Base-by-base conservation (phyloP, 2,888 invertebrate genomes). In the Macrosiphum euphorbiae region DNA sequence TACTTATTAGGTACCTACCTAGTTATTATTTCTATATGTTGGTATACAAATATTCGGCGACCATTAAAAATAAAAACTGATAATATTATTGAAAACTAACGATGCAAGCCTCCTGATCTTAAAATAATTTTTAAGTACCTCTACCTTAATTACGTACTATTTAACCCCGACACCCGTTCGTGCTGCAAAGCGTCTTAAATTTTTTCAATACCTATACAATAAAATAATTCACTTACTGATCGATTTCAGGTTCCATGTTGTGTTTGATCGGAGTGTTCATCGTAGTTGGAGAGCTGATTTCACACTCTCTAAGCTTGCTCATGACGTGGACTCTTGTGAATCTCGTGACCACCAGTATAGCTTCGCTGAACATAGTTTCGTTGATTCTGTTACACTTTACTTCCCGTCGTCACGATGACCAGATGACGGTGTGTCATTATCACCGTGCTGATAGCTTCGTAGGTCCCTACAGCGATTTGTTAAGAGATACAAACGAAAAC, bases 231-330 rank as follows among this genome's bases (percentile, higher is more conserved):
- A 35, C 20, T 35, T 20, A 78, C 20, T 78, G 20, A 24, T 78
- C 24, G 3, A 35, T 89, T 61, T 41, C 89, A 93, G 92, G 47
- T n/a, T 44, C 58, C 2, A 28, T 84, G 47, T 35, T 93, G 26
- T 93, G 92, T 84, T 58, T 93, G 0, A 58, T 89, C 0, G 92
- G 89, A 1, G 92, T 58, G 7, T 89, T 89, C 58, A 84, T 35
- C 20, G 5, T 93, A 16, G 1, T 24, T n/a, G 92, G 92, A 1
- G 44, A 35, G 50, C 3, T 89, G 26, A 58, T 92, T 26, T 78
- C 84, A 11, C 84, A 58, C 10, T 26, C 35, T 26, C 16, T 89
- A 8, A 58, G 28, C 58, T 13, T 89, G 16, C 58, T 89, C 8
- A 35, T 93, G 84, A 58, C 55, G 13, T 24, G 55, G 26, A n/a